phyloP scores from a whole-genome alignment of 2,888 invertebrate species.

The Elmis aenea region DNA sequence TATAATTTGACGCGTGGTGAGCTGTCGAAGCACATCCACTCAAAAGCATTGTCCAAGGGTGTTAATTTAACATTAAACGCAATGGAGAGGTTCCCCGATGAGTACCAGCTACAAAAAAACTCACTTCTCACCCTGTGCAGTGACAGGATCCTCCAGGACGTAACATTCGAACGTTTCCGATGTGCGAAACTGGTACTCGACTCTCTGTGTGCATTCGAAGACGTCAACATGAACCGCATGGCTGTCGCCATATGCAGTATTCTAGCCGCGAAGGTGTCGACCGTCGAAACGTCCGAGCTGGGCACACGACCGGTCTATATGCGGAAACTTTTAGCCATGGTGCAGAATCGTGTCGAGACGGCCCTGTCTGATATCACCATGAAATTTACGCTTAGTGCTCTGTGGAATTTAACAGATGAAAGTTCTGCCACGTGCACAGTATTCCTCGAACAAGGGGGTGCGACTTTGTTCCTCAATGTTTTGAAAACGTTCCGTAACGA shows the following conservation, averaged over 20 bases:
- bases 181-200: constrained; percentile 69
- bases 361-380: constrained; percentile 58
- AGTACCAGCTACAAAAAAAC: constrained; percentile 68
- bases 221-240: constrained; percentile 68
- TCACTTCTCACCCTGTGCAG: constrained; percentile 68
- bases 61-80: constrained; percentile 61
- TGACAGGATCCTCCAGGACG: constrained; percentile 70
- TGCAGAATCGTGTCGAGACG: constrained; percentile 46
- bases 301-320: constrained; percentile 64
- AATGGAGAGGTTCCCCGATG: constrained; percentile 63
- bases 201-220: constrained; percentile 63
- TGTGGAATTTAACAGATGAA: constrained; percentile 77
- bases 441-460: constrained; percentile 63
- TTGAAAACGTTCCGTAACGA: constrained; percentile 59
- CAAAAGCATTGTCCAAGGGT: constrained; percentile 55
- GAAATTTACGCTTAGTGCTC: constrained; percentile 69
- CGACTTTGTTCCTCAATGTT: constrained; percentile 61
- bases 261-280: constrained; percentile 54
- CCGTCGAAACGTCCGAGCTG: constrained; percentile 61
- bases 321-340: constrained; percentile 61
- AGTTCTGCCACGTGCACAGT: constrained; percentile 65
- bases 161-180: constrained; percentile 41
- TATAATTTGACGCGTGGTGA: constrained; percentile 67
- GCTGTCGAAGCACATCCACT: constrained; percentile 59
- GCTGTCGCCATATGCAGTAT: constrained; percentile 77